phyloP scores from a whole-genome alignment of 2,113 vertebrate species.

The Alethe castanea region DNA sequence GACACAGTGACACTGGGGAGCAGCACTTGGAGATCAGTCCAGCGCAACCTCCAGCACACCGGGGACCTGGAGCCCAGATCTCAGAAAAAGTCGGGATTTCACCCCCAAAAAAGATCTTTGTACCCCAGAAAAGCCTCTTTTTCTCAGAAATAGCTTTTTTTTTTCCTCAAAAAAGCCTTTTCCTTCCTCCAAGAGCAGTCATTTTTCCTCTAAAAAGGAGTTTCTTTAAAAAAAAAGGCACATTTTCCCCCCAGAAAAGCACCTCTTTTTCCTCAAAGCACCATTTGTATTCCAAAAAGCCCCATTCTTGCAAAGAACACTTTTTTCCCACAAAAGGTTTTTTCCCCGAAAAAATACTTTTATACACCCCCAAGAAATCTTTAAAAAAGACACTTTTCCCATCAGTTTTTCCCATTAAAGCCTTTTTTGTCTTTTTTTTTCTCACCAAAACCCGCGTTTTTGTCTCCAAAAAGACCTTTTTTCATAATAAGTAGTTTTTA shows the following conservation, averaged over 20 bases:
- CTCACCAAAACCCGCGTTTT: neutral
- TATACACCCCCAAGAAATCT: fast-evolving
- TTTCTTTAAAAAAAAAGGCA: neutral
- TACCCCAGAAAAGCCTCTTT: neutral
- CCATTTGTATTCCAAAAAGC: neutral
- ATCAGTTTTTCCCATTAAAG: neutral
- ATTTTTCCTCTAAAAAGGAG: neutral
- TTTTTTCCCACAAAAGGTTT: neutral
- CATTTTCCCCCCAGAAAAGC: fast-evolving
- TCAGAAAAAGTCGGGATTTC: neutral
- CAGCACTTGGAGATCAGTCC: fast-evolving
- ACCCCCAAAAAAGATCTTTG: neutral
- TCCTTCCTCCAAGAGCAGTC: neutral
- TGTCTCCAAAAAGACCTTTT: neutral
- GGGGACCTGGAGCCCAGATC: neutral
- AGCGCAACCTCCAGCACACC: fast-evolving
- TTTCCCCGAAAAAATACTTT: neutral
- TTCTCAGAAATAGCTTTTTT: neutral
- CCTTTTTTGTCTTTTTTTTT: neutral
- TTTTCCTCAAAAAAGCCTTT: fast-evolving
- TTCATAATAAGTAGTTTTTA: neutral
- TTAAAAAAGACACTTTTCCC: fast-evolving
- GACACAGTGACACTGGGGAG: fast-evolving
- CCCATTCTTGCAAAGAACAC: neutral
- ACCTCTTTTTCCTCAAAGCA: neutral